Conservation (phyloP, 2,797 vertebrate genomes). For the Fringilla coelebs region DNA sequence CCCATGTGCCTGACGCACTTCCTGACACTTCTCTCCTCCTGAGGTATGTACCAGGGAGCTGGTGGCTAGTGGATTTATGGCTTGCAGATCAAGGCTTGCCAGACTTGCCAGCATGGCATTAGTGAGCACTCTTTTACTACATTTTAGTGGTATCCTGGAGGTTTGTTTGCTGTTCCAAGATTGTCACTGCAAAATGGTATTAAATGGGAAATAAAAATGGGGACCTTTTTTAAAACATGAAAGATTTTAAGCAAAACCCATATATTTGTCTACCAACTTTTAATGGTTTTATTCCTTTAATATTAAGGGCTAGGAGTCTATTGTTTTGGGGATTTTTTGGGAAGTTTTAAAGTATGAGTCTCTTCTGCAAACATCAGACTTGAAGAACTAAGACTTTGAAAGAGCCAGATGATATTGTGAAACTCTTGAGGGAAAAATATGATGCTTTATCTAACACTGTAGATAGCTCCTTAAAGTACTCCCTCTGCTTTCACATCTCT, state of each 20-base stretch:
- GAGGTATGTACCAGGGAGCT: not conserved
- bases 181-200: not conserved
- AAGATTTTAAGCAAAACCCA: not conserved
- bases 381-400: not conserved
- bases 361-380: constrained; percentile 13
- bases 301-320: not conserved
- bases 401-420: constrained; percentile 23
- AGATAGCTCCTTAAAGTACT: constrained; percentile 12
- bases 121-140: not conserved
- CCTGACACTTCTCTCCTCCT: not conserved
- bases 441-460: not conserved
- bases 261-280: not conserved
- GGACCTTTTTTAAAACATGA: not conserved
- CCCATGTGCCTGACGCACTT: accelerated
- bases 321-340: not conserved
- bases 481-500: constrained; percentile 14
- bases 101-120: not conserved
- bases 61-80: not conserved
- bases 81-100: not conserved
- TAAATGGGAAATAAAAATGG: not conserved
- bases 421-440: not conserved
- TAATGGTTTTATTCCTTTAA: not conserved
- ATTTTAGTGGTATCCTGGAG: not conserved
- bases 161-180: not conserved
- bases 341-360: not conserved